A percentile compares a stretch with the other conserved stretches of the same genome.
phyloP scores from a whole-genome alignment of 2,888 invertebrate genomes.

The Bombylius major region DNA sequence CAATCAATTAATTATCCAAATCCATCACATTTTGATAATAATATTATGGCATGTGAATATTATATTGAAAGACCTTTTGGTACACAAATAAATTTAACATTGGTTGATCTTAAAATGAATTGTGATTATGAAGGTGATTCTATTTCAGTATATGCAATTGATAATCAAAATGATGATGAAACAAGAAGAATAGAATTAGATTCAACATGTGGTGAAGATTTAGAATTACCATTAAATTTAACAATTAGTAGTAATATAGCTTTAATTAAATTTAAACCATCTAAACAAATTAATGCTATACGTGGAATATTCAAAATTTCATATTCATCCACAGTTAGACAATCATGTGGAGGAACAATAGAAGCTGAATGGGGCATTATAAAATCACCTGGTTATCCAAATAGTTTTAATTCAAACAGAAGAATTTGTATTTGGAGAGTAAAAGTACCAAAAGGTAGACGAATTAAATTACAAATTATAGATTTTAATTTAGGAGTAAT shows the following conservation, averaged over 20 bases:
- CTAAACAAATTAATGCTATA: conserved; percentile 25
- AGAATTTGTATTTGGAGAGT: conserved; percentile 57
- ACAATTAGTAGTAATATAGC: conserved; percentile 39
- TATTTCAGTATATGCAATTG: conserved; percentile 26
- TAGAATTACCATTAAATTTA: conserved; percentile 23
- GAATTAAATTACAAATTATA: conserved; percentile 46
- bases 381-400: conserved; percentile 60
- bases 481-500: conserved; percentile 36
- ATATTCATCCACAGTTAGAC: conserved; percentile 37
- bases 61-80: conserved; percentile 41
- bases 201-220: conserved; percentile 34
- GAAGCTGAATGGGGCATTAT: conserved; percentile 49
- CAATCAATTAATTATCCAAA: conserved; percentile 58
- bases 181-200: conserved; percentile 3
- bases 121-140: conserved; percentile 27
- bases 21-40: conserved; percentile 16
- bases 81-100: conserved; percentile 35
- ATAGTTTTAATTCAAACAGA: conserved; percentile 26
- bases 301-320: conserved; percentile 50
- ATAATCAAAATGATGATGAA: not conserved
- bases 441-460: conserved; percentile 46
- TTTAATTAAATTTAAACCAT: conserved; percentile 41
- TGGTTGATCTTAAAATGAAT: conserved; percentile 38
- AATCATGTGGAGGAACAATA: conserved; percentile 27
- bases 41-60: conserved; percentile 59